A percentile compares a stretch with the other conserved stretches of the same genome.
Conservation (phyloP, 1,140 invertebrate species). For the Hypsibius dujardini region DNA sequence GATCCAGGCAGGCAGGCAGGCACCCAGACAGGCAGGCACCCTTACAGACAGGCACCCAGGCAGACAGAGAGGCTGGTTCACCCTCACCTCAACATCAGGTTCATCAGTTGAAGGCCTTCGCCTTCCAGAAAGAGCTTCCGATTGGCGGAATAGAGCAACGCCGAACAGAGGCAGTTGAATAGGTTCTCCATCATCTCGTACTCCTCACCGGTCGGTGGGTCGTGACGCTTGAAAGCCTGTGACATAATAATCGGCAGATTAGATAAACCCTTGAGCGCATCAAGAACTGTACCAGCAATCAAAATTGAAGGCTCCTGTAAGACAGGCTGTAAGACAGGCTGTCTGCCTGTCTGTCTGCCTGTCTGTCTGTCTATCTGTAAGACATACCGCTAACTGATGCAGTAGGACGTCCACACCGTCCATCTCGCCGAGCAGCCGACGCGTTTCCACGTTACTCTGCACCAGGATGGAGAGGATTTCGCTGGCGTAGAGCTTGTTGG, state of each 20-base stretch:
- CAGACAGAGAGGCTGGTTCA: not conserved
- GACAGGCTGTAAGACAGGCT: no score
- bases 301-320: conserved; percentile 19
- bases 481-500: conserved; percentile 83
- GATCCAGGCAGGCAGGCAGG: no score
- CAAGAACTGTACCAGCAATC: not conserved
- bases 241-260: conserved; percentile 21
- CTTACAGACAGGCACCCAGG: not conserved
- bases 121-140: conserved; percentile 76
- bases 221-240: conserved; percentile 74
- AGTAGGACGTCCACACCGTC: conserved; percentile 91
- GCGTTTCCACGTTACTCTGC: conserved; percentile 60
- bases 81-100: conserved; percentile 67
- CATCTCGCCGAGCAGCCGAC: conserved; percentile 61
- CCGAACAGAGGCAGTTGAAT: conserved; percentile 83
- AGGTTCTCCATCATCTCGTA: conserved; percentile 97
- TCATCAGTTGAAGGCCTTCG: conserved; percentile 88
- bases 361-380: no score
- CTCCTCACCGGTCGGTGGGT: conserved; percentile 73
- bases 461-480: conserved; percentile 89
- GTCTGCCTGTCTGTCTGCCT: no score
- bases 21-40: not conserved
- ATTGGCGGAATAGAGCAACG: conserved; percentile 68
- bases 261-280: not conserved
- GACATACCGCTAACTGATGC: conserved; percentile 71